Base-by-base conservation (phyloP, 2,113 vertebrate species). In the Loxodonta africana region DNA sequence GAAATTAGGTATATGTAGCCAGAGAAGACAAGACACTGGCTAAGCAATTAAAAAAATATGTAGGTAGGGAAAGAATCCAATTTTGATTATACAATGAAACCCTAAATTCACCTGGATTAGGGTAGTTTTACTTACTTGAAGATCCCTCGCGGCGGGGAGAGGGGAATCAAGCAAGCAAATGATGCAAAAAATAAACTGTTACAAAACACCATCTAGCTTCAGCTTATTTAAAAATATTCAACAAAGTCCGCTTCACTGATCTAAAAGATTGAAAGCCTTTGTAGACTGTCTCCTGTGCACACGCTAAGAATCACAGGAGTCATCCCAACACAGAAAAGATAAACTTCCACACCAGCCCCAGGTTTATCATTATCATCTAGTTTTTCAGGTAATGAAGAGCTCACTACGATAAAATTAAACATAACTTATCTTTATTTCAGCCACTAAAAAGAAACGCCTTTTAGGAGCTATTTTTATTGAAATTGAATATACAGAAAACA, bases 331-430 rank as follows among this genome's bases (percentile, higher is more conserved):
- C 15, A 94, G 46, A 53, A 57, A 60, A 93, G 87, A 28, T 76
- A 93, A 80, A 90, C 9, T 84, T 67, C 41, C 17, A 69, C 17
- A 89, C 37, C 5, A 67, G 67, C 1, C 46, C 37, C 63, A 91
- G 95, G 53, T 86, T 77, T 74, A 95, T 65, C 73, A 96, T 77
- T 74, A 95, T 65, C 65, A 95, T 74, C 23, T 62, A 84, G 37
- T 25, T 94, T 89, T 90, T 92, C 76, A 87, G 63, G 83, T 30
- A 93, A 85, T 80, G 28, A 94, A 96, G 20, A 94, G 67, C 82
- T 92, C 62, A 87, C 26, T 91, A 92, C 37, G 92, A 92, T 1
- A 94, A 57, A 94, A 88, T 53, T 81, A 84, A 96, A 92, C 15
- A 53, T 60, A 76, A 80, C 9, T 73, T 60, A 48, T 57, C 82